Evolutionary conservation across 2,888 invertebrate species (phyloP), one percentile per base, ranked within the genome.

Genomic region (Pristionchus maxplancki): DNA sequence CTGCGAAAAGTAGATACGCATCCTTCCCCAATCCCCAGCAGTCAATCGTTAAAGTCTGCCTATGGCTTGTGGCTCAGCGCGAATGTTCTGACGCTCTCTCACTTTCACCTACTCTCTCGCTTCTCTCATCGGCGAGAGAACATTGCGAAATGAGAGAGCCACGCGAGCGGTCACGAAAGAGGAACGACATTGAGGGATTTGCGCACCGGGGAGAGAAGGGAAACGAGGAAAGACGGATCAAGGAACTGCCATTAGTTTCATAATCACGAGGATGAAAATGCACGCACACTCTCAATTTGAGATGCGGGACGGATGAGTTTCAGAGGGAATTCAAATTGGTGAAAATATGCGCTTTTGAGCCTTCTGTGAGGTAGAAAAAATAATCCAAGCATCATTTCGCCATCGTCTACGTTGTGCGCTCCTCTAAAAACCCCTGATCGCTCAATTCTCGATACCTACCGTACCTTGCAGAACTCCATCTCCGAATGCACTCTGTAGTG

Each of bases 391-490:
- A 58, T 58, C 24, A 71, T 28, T 71, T 71, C 28, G 5, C 71
- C 8, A 44, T 44, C 15, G 31, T 4, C 28, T 34, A 71, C 71
- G n/a, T n/a, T n/a, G n/a, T 28, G 28, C 9, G 17, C 34, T 71
- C 28, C 4, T 17, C n/a, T n/a, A n/a, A n/a, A n/a, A n/a, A n/a
- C n/a, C n/a, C n/a, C n/a, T n/a, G n/a, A n/a, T n/a, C n/a, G n/a
- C n/a, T n/a, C 40, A 78, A 24, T 44, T 40, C n/a, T 31, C 78
- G 78, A 78, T 44, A n/a, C 24, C 9, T 78, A 44, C 67, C 85
- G 50, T 44, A 94, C 94, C 92, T 94, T 94, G 92, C 94, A 94
- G 91, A 94, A 94, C 78, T 94, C 93, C 94, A 94, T 94, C 90
- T 94, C 94, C 78, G 91, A 89, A 31, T 93, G 93, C 8, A 94